Evolutionary conservation across 2,797 vertebrate species (phyloP).

Genomic region (Orestias chungarensis): DNA sequence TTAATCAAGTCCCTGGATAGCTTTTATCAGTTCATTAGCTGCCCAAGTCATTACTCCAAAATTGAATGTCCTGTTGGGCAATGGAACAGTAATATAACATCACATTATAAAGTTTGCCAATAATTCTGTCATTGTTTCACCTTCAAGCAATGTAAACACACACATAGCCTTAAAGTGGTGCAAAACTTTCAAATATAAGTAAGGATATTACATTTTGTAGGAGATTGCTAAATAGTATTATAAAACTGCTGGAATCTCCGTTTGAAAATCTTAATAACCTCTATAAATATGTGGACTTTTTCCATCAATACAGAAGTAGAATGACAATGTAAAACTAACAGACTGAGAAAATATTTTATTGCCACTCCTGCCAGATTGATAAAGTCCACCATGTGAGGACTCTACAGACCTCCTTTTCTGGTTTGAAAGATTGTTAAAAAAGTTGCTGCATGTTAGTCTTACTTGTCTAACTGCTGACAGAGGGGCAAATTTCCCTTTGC

Average conservation of each 20-base stretch:
- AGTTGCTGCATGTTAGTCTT: background rate
- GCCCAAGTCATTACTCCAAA: no score
- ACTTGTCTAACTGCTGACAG: background rate
- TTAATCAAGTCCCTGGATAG: no score
- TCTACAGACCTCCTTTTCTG: background rate
- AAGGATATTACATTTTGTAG: no score
- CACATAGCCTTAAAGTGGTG: no score
- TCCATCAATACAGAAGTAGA: background rate
- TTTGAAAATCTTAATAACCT: background rate
- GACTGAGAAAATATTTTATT: background rate
- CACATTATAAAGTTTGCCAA: no score
- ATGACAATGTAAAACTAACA: background rate
- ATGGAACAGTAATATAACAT: no score
- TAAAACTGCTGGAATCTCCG: background rate
- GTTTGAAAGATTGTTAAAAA: background rate
- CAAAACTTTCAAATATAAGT: no score
- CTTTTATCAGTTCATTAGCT: no score
- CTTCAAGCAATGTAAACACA: no score
- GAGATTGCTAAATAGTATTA: background rate
- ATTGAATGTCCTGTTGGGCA: no score
- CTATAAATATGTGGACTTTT: background rate
- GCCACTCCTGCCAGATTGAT: background rate
- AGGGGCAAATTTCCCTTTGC: background rate
- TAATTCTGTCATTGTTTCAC: no score
- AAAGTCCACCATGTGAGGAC: background rate